Conservation (phyloP, 2,113 vertebrate species). For the Benthochromis sp. region DNA sequence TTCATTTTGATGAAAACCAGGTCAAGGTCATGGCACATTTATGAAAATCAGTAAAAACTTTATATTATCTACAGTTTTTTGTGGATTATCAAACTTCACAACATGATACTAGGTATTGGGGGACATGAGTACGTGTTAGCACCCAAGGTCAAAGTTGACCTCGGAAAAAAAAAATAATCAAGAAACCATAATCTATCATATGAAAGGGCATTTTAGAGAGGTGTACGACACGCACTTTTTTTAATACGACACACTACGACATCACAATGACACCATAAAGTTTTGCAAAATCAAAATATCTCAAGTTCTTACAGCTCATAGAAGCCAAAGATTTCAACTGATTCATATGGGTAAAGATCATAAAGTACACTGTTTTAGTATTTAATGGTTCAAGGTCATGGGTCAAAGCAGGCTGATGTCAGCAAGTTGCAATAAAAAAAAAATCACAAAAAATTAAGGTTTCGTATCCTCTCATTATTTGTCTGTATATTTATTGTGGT, state of each 20-base stretch:
- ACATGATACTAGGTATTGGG: not conserved
- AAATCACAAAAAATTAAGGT: not conserved
- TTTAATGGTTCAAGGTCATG: not conserved
- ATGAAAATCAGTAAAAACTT: not conserved
- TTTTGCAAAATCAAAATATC: not conserved
- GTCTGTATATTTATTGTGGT: not conserved
- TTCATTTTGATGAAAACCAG: not conserved
- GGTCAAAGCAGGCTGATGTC: not conserved
- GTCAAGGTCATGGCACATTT: not conserved
- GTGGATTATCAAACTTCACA: not conserved
- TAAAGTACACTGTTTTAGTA: not conserved
- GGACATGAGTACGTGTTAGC: not conserved
- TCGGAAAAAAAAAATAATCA: fast-evolving
- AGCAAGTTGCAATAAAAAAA: not conserved
- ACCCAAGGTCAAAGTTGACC: not conserved
- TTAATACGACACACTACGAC: not conserved
- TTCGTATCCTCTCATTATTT: not conserved
- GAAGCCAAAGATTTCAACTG: not conserved
- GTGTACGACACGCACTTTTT: not conserved
- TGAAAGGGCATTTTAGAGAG: not conserved
- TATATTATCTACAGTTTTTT: not conserved
- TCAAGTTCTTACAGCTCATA: not conserved
- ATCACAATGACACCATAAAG: not conserved
- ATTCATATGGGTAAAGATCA: not conserved
- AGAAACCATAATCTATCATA: not conserved